A percentile compares a stretch with the other conserved stretches of the same genome.
These are phyloP conservation scores for Lissocephala sabroskyi DNA, from an alignment of 2,888 invertebrate genomes.

Conservation along the genomic window DNA sequence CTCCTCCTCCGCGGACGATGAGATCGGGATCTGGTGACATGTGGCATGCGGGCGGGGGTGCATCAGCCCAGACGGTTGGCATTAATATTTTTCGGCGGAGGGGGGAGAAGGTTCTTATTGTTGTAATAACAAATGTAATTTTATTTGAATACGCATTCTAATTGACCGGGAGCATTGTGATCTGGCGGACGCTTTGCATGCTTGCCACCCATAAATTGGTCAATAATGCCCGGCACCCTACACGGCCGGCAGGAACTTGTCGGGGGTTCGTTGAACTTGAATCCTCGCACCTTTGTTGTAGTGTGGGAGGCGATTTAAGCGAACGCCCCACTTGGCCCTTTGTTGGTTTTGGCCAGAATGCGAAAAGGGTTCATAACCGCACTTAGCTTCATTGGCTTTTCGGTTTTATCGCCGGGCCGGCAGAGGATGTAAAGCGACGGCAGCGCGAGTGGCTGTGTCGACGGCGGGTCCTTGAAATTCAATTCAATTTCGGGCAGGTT, in stretches of 20 bases:
- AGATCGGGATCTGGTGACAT: slow-evolving; percentile 4
- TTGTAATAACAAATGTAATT: slow-evolving; percentile 42
- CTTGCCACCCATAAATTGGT: slow-evolving; percentile 40
- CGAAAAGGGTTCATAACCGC: slow-evolving; percentile 63
- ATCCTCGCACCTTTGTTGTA: not conserved
- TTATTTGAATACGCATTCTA: slow-evolving; percentile 37
- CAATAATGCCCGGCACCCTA: not conserved
- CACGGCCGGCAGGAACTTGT: no score
- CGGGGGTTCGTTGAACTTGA: slow-evolving; percentile 42
- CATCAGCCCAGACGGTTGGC: slow-evolving; percentile 1
- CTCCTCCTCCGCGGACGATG: not conserved
- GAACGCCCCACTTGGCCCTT: slow-evolving; percentile 13
- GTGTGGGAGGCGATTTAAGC: not conserved
- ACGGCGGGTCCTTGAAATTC: slow-evolving; percentile 45
- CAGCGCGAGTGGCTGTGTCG: not conserved
- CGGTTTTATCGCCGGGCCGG: slow-evolving; percentile 44
- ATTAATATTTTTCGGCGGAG: slow-evolving; percentile 3
- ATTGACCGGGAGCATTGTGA: slow-evolving; percentile 19
- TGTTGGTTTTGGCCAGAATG: slow-evolving; percentile 34
- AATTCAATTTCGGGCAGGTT: slow-evolving; percentile 56
- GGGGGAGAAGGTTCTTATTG: slow-evolving; percentile 23
- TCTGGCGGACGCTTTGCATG: slow-evolving; percentile 33
- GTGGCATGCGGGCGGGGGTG: slow-evolving; percentile 35
- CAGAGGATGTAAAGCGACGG: not conserved
- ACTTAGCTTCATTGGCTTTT: slow-evolving; percentile 59